Evolutionary conservation across 2,888 invertebrate species (phyloP).

Genomic region (Temnothorax rugatulus): DNA sequence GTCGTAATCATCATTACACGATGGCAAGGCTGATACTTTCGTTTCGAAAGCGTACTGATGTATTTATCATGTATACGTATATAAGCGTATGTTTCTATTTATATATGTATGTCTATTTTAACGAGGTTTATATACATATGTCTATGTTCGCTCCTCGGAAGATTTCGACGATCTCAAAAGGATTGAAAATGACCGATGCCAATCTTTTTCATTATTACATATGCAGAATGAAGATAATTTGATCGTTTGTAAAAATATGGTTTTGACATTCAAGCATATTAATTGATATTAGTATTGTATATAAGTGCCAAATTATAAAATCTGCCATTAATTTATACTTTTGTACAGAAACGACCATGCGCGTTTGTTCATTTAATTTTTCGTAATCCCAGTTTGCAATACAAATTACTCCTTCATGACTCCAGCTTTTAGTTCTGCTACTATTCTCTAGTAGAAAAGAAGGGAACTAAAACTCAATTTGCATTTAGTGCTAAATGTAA

Average conservation of each 20-base stretch:
- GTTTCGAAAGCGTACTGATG: slow-evolving; percentile 47
- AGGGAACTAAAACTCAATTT: neutral
- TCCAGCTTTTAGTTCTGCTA: slow-evolving; percentile 13
- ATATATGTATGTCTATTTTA: slow-evolving; percentile 39
- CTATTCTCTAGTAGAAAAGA: neutral
- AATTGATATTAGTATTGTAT: slow-evolving; percentile 45
- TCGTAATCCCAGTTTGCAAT: neutral
- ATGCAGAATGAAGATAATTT: slow-evolving; percentile 15
- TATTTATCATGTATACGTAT: slow-evolving; percentile 48
- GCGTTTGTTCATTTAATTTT: slow-evolving; percentile 19
- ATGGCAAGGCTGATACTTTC: slow-evolving; percentile 48
- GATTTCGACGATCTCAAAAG: slow-evolving; percentile 24
- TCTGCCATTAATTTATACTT: slow-evolving; percentile 41
- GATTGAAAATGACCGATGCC: slow-evolving; percentile 5
- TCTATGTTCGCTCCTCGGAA: slow-evolving; percentile 15
- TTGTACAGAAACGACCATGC: slow-evolving; percentile 18
- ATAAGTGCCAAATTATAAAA: slow-evolving; percentile 66
- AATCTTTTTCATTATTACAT: slow-evolving; percentile 25
- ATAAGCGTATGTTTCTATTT: slow-evolving; percentile 33
- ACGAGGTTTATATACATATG: slow-evolving; percentile 33
- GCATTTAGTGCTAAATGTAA: slow-evolving; percentile 11
- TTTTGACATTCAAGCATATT: slow-evolving; percentile 31
- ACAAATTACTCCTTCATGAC: slow-evolving; percentile 19
- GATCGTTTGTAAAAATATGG: slow-evolving; percentile 27
- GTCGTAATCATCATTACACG: slow-evolving; percentile 40